Conservation (phyloP, 2,113 vertebrate genomes). For the Ia io region DNA sequence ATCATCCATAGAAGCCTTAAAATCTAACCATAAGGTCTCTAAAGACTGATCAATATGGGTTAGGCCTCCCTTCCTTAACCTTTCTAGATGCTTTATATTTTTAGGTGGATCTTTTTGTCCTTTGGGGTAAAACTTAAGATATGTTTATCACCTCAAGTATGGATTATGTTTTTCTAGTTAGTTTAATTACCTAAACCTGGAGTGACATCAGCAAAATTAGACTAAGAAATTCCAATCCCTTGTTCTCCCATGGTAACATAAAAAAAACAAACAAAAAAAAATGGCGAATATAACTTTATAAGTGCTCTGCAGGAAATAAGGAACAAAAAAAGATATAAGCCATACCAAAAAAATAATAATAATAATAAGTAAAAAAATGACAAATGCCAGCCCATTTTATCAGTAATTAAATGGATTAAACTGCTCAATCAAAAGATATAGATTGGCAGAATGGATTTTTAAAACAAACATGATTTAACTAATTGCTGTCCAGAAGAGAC, state of each 20-base stretch:
- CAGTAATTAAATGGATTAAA: neutral
- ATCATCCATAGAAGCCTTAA: neutral
- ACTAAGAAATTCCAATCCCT: neutral
- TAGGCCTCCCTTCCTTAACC: neutral
- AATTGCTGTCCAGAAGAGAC: neutral
- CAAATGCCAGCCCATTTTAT: neutral
- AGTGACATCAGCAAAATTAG: neutral
- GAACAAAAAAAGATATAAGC: neutral
- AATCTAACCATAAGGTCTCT: neutral
- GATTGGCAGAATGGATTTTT: neutral
- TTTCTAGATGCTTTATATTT: neutral
- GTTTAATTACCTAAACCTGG: neutral
- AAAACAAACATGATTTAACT: neutral
- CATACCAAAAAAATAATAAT: neutral
- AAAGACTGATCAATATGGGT: neutral
- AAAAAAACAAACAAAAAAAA: neutral
- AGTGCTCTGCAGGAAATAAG: neutral
- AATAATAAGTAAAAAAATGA: neutral
- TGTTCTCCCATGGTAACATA: neutral
- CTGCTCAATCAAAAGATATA: neutral
- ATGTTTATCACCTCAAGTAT: neutral
- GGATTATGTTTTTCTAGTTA: neutral
- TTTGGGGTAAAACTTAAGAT: neutral
- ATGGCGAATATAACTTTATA: neutral
- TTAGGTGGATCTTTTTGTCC: neutral